phyloP scores from a whole-genome alignment of 2,113 vertebrate genomes.

The Butastur rufipennis region DNA sequence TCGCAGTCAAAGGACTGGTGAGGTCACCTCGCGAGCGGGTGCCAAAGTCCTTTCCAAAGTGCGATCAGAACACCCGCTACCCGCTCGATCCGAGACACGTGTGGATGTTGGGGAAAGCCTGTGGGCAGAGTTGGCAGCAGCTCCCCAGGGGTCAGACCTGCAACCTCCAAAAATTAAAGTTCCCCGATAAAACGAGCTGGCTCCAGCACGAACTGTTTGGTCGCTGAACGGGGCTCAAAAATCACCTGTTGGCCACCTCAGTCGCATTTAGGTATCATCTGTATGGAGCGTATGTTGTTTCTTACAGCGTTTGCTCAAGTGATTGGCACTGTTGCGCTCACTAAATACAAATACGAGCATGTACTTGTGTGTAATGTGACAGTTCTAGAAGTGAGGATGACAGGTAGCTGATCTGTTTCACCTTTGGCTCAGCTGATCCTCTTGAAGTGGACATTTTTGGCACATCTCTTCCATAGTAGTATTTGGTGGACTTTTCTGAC shows the following conservation, averaged over 20 bases:
- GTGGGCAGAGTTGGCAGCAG: not conserved
- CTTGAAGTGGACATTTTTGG: not conserved
- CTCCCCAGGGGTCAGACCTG: not conserved
- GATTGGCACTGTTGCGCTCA: not conserved
- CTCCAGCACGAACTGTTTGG: rapidly evolving
- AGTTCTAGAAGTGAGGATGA: not conserved
- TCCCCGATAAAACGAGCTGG: rapidly evolving
- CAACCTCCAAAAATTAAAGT: not conserved
- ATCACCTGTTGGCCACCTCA: not conserved
- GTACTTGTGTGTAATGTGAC: not conserved
- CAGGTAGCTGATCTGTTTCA: not conserved
- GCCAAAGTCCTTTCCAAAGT: not conserved
- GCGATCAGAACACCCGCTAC: rapidly evolving
- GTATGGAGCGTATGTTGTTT: not conserved
- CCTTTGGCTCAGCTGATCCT: not conserved
- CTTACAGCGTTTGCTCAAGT: not conserved
- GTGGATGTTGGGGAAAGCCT: not conserved
- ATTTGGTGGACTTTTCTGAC: not conserved
- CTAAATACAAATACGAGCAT: not conserved
- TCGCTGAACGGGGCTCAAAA: not conserved
- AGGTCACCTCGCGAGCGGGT: not conserved
- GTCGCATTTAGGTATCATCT: not conserved
- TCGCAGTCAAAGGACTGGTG: not conserved
- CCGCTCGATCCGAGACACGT: rapidly evolving
- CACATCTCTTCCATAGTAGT: not conserved